A percentile compares a stretch with the other conserved stretches of the same genome.
phyloP scores from a whole-genome alignment of 2,888 invertebrate species.

The Andrena haemorrhoa region DNA sequence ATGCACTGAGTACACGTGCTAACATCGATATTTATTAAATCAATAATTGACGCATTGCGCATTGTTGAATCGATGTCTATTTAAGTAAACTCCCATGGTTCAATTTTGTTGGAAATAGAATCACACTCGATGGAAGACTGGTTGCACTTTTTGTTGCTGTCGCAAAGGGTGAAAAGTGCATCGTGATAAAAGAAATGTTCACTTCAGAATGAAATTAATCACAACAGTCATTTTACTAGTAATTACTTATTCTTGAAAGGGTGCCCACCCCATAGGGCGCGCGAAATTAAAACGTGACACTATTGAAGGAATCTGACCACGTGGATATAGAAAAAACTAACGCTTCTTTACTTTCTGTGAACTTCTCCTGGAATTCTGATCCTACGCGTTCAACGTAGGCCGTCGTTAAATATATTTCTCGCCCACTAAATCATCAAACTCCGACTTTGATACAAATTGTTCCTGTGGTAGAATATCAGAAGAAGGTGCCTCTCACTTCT shows the following conservation, averaged over 20 bases:
- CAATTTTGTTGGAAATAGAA: not conserved
- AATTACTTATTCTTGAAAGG: not conserved
- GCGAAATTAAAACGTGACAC: not conserved
- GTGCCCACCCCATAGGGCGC: not conserved
- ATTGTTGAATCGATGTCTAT: not conserved
- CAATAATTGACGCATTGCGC: slow-evolving; percentile 11
- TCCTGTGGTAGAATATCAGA: too few species aligned
- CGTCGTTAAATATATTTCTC: too few species aligned
- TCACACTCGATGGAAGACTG: not conserved
- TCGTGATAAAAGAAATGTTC: not conserved
- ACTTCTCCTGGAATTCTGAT: too few species aligned
- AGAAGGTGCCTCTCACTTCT: not conserved
- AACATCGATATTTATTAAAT: slow-evolving; percentile 13
- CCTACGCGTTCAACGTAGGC: too few species aligned
- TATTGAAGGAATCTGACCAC: not conserved
- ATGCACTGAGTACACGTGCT: not conserved
- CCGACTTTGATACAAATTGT: too few species aligned
- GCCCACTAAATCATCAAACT: too few species aligned
- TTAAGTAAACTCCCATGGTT: not conserved
- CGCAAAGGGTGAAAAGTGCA: not conserved
- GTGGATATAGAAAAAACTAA: too few species aligned
- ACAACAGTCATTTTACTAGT: not conserved
- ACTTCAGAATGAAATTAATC: not conserved
- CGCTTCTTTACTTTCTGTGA: too few species aligned
- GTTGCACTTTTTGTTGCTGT: not conserved